Base-by-base conservation (phyloP, 2,113 vertebrate species). In the Alces alces region DNA sequence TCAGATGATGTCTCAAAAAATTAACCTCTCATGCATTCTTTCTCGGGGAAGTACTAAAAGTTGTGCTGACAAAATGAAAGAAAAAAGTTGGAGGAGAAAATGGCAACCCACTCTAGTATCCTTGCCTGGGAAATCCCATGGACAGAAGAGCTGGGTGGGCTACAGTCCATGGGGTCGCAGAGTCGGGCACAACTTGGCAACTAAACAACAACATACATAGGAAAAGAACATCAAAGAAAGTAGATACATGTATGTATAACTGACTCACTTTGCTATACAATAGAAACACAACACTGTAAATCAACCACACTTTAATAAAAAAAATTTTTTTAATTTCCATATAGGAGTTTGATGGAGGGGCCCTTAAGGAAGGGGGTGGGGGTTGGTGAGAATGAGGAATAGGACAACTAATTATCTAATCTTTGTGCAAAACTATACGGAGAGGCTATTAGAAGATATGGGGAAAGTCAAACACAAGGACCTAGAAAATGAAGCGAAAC, bases 1-100 rank as follows among this genome's bases (percentile, higher is more conserved):
- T 85, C 73, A 91, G 50, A 82, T 21, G 73, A 13, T 43, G n/a
- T 73, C 79, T 85, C 78, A 89, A 96, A 95, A 93, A 93, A 52
- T 55, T 84, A 70, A 79, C 47, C 76, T 73, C 14, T 36, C 45
- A 14, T 30, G 58, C 13, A 89, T 36, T 45, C n/a, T 76, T 64
- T 58, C 82, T 88, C 66, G 17, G 47, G 17, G 17, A 93, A 95
- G 50, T 58, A 96, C 19, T 86, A 27, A 87, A 93, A 95, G 84
- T 1, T 82, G 70, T 61, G 28, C 54, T 54, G 79, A 15, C 21
- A 82, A 95, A 93, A 91, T 10, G 7, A 91, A 87, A 60, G 52
- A 85, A 43, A 4, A 76, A 43, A 76, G 36, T 76, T 76, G 23
- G 70, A 76, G 70, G 39, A 27, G 36, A 12, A 76, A 76, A 76